Percentiles rank a stretch among this genome's conserved stretches.
These are phyloP conservation scores for Denticeps clupeoides DNA, from an alignment of 2,797 vertebrate species.

Conservation along the genomic window DNA sequence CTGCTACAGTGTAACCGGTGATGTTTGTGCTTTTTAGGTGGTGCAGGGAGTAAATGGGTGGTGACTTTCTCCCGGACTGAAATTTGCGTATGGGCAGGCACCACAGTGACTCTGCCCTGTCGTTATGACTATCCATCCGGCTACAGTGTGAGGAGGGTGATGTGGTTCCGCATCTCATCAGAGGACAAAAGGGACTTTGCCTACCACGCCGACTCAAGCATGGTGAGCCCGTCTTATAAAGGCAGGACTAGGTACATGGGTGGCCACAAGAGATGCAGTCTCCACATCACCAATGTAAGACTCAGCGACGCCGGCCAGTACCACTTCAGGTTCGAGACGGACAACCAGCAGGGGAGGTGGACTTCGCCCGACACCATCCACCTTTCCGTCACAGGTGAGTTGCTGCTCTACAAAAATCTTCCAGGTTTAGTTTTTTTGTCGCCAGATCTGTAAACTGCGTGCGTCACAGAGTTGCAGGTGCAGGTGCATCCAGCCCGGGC, in stretches of 20 bases:
- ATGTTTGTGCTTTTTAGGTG: slow-evolving; percentile 32
- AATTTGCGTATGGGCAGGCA: slow-evolving; percentile 66
- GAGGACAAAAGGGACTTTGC: slow-evolving; percentile 52
- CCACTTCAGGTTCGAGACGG: slow-evolving; percentile 65
- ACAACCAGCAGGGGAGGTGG: slow-evolving; percentile 57
- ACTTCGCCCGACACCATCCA: slow-evolving; percentile 57
- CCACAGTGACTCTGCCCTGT: slow-evolving; percentile 59
- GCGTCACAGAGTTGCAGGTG: slow-evolving; percentile 59
- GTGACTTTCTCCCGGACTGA: slow-evolving; percentile 59
- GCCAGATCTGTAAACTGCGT: neutral
- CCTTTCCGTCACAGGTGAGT: slow-evolving; percentile 55
- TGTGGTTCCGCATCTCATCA: slow-evolving; percentile 61
- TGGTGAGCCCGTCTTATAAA: slow-evolving; percentile 53
- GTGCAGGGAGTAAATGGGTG: slow-evolving; percentile 50
- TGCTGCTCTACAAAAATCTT: too few species aligned
- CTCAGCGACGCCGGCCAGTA: slow-evolving; percentile 59
- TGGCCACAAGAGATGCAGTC: slow-evolving; percentile 57
- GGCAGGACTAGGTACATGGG: slow-evolving; percentile 56
- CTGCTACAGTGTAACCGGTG: slow-evolving; percentile 6
- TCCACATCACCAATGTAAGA: slow-evolving; percentile 55
- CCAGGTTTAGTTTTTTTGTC: neutral
- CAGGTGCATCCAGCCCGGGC: slow-evolving; percentile 53
- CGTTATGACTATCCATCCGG: slow-evolving; percentile 60
- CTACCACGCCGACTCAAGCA: slow-evolving; percentile 49
- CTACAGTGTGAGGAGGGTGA: slow-evolving; percentile 52